A percentile compares a stretch with the other conserved stretches of the same genome.
These are phyloP conservation scores for Argyrosomus regius DNA, from an alignment of 2,797 vertebrate genomes.

Conservation along the genomic window DNA sequence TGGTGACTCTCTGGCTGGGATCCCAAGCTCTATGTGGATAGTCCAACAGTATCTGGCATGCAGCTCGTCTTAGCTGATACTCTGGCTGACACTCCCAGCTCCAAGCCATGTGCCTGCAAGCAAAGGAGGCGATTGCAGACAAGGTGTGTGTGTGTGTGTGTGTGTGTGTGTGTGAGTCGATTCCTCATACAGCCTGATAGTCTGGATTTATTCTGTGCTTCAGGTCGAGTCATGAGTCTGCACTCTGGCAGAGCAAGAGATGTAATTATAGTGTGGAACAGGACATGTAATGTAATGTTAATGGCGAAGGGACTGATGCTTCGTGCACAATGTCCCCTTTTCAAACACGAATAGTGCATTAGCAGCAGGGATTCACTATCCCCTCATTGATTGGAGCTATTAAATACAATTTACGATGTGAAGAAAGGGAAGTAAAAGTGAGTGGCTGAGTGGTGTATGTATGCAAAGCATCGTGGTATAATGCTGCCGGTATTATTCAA, in stretches of 20 bases:
- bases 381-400: conserved; percentile 72
- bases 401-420: conserved; percentile 76
- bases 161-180: neutral
- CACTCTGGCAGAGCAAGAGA: conserved; percentile 53
- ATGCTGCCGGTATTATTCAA: conserved; percentile 56
- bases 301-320: conserved; percentile 66
- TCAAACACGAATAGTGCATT: conserved; percentile 72
- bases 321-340: conserved; percentile 54
- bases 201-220: conserved; percentile 49
- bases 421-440: conserved; percentile 52
- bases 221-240: conserved; percentile 48
- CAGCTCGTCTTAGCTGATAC: conserved; percentile 52
- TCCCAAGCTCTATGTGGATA: conserved; percentile 47
- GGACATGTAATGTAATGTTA: conserved; percentile 71
- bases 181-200: conserved; percentile 54
- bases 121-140: conserved; percentile 2
- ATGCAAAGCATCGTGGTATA: conserved; percentile 52
- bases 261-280: conserved; percentile 66
- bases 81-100: conserved; percentile 49
- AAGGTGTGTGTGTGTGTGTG: conserved; percentile 16
- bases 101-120: conserved; percentile 29
- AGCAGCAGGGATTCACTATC: conserved; percentile 62
- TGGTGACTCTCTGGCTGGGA: conserved; percentile 63
- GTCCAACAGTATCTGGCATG: conserved; percentile 61
- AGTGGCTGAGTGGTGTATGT: conserved; percentile 61